These are phyloP conservation scores for Toxostoma redivivum DNA, from an alignment of 2,113 vertebrate species.

Conservation along the genomic window DNA sequence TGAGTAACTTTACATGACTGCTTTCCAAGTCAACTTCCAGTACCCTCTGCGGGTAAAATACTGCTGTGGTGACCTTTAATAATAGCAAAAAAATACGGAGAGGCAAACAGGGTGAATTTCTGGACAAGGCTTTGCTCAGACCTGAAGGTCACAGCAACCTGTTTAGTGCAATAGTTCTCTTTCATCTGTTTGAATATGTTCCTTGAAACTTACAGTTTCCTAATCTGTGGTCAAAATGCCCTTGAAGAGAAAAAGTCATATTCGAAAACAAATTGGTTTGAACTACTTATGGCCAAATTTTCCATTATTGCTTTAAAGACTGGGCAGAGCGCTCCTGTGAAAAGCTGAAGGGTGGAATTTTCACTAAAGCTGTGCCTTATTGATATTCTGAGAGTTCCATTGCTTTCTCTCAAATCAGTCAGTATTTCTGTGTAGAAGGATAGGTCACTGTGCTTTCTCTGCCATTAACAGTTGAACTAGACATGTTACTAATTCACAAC, in stretches of 20 bases:
- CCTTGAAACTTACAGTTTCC: neutral
- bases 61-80: neutral
- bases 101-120: neutral
- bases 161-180: neutral
- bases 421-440: neutral
- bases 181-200: neutral
- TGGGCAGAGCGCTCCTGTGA: neutral
- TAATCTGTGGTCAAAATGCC: slow-evolving; percentile 11
- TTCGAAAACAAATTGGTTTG: neutral
- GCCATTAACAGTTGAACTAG: neutral
- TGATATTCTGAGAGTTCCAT: neutral
- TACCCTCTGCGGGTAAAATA: neutral
- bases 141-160: neutral
- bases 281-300: neutral
- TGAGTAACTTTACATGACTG: neutral
- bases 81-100: neutral
- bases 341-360: neutral
- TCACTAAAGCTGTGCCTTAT: neutral
- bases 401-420: neutral
- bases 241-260: neutral
- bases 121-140: neutral
- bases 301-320: neutral
- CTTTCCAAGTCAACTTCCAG: neutral
- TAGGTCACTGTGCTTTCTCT: neutral
- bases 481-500: neutral